Base-by-base conservation (phyloP, 2,113 vertebrate genomes). In the Pollachius pollachius region DNA sequence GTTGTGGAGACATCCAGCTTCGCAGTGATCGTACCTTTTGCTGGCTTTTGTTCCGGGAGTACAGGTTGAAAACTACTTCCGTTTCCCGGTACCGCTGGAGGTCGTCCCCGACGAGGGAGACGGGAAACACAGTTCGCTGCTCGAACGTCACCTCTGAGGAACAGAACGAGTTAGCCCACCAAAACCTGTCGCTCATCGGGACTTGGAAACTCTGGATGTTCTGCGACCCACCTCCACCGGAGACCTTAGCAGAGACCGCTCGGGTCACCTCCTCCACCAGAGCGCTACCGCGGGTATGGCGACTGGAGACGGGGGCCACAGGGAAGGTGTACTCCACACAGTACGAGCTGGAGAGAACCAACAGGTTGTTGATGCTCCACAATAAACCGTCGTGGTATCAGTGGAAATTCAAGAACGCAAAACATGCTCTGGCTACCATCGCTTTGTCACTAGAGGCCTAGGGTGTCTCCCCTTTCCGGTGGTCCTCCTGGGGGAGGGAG, bases 271-370 rank as follows among this genome's bases (percentile, higher is more conserved):
- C 94, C 2, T 87, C 91, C 58, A 86, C 83, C 68, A 89, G 4
- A 19, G 73, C 41, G 17, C 91, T 91, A 66, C 79, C 89, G 52
- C 57, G 69, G 64, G 56, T 81, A 69, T 70, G 88, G 84, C 75
- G 92, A 71, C 87, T 90, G 59, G 90, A 90, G 57, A 87, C 85
- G 63, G 90, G 89, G 70, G 86, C 78, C 76, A 90, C 73, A 0
- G 96, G 96, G 77, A 99, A 95, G 15, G 88, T 73, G 58, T 92
- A 99, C 83, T 98, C 94, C 17, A 99, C 91, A 87, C 97, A 96
- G 88, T 95, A 98, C 4, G 95, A 95, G 73, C 97, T 99, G 48
- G 8, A 17, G 54, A 72, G 74, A 71, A 27, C 37, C 5, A 9
- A 27, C 7, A 63, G 2, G 1, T 5, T 17, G 13, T 57, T 27